Evolutionary conservation across 2,888 invertebrate genomes (phyloP).

Genomic region (Oxytorus armatus): DNA sequence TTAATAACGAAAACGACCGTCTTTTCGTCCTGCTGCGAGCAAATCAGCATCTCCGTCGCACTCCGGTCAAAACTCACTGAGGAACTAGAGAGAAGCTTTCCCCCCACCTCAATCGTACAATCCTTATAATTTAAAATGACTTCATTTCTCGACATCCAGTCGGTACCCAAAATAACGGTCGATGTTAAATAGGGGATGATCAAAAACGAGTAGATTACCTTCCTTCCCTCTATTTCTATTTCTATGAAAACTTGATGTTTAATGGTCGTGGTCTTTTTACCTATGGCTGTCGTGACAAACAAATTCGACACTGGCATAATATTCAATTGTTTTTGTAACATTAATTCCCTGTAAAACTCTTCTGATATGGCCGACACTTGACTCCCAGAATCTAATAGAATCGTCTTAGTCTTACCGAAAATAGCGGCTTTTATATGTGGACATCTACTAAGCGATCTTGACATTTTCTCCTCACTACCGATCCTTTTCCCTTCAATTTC

Average conservation of each 20-base stretch:
- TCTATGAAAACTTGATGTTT: constrained; percentile 22
- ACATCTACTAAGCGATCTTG: too few species aligned
- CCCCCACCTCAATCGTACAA: too few species aligned
- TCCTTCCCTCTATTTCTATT: not conserved
- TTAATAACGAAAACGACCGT: too few species aligned
- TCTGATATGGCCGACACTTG: constrained; percentile 53
- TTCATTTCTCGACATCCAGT: too few species aligned
- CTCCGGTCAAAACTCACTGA: too few species aligned
- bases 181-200: constrained; percentile 26
- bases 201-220: not conserved
- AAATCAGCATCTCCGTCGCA: too few species aligned
- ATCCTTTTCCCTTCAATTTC: too few species aligned
- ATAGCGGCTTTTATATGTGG: too few species aligned
- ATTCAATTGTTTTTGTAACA: not conserved
- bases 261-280: constrained; percentile 39
- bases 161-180: constrained; percentile 15
- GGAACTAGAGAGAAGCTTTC: too few species aligned
- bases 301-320: constrained; percentile 40
- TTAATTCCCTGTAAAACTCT: constrained; percentile 39
- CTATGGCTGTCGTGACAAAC: constrained; percentile 42
- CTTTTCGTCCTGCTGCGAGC: too few species aligned
- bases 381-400: constrained; percentile 54
- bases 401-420: too few species aligned
- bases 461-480: too few species aligned
- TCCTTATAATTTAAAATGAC: not conserved